Evolutionary conservation across 2,113 vertebrate genomes (phyloP), one percentile per base, ranked within the genome.

Genomic region (Oryzias javanicus): DNA sequence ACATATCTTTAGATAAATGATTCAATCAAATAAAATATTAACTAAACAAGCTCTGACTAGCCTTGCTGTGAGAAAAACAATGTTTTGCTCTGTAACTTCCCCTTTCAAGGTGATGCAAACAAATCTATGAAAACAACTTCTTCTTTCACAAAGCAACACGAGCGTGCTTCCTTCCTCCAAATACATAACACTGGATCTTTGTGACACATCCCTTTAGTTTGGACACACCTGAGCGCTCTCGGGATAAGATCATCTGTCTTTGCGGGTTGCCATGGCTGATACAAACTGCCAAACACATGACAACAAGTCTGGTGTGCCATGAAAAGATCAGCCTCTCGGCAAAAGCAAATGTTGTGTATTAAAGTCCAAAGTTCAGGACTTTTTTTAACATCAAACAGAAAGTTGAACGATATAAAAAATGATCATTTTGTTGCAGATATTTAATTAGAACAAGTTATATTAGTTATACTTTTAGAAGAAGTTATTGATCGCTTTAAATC

Each of bases 101-200:
- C 52, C 48, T 70, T 80, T 64, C 40, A 16, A 51, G 18, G 52
- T 25, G 22, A 24, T 13, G 24, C 47, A 60, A 55, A 61, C 35
- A 56, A 53, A 63, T 0, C 41, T 13, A 48, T 12, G 25, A 67
- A 60, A 49, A 60, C 64, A 83, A 80, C 70, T 88, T 88, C 81
- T 64, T 56, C 74, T 89, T 87, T 87, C 55, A 72, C 29, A 70
- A 61, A 54, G 42, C 49, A 67, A 79, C 64, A 86, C 76, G 72
- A 20, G 29, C 44, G 8, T 0, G 29, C 50, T 81, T 84, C 82
- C 85, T 87, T 84, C 86, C 76, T 73, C 60, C 8, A 35, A 12
- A 35, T 60, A 42, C 12, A 15, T 42, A 54, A 56, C 14, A 51
- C 35, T 19, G 50, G 18, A 5, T 6, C 47, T 15, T 27, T 41